These are phyloP conservation scores for Bombyx mori DNA, from an alignment of 1,140 invertebrate species.

Conservation along the genomic window ASM3026992v2 NC_085129.1:10746501-10747000, in stretches of 20 bases:
- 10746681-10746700: conserved; percentile 23
- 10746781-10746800: conserved; percentile 1
- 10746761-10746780: background rate
- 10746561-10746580: background rate
- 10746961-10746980: too few species aligned
- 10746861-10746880: too few species aligned
- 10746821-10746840: background rate
- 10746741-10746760: background rate
- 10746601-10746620: conserved; percentile 1
- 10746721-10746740: conserved; percentile 15
- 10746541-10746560: background rate
- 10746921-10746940: too few species aligned
- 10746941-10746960: too few species aligned
- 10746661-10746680: conserved; percentile 22
- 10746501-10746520: too few species aligned
- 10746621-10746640: conserved; percentile 10
- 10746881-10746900: too few species aligned
- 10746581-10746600: background rate
- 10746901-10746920: too few species aligned
- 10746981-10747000: too few species aligned
- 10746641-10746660: conserved; percentile 19
- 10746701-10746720: conserved; percentile 10
- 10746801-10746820: conserved; percentile 4
- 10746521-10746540: too few species aligned
- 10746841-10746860: too few species aligned